Percentiles rank a stretch among this genome's conserved stretches.
phyloP scores from a whole-genome alignment of 2,888 invertebrate genomes.

The Pheosia gnoma region DNA sequence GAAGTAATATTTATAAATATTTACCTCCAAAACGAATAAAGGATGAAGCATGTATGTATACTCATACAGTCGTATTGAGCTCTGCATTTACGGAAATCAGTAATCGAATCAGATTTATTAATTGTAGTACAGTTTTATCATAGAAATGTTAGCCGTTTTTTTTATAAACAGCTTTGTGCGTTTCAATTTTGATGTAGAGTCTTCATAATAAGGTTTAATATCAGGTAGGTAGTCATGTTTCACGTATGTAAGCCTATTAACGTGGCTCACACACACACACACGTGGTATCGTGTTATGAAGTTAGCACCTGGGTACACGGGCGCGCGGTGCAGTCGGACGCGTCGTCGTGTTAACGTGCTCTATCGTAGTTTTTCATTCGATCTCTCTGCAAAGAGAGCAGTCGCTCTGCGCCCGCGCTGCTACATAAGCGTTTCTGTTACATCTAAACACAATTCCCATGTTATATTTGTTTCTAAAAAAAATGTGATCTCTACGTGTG shows the following conservation, averaged over 20 bases:
- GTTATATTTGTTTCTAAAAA: constrained; percentile 27
- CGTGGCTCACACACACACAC: constrained; percentile 24
- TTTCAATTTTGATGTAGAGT: neutral
- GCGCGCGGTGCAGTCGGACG: constrained; percentile 7
- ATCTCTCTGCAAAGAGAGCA: constrained; percentile 80
- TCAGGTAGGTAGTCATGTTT: constrained; percentile 13
- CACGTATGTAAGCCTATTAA: constrained; percentile 34
- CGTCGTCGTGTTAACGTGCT: constrained; percentile 62
- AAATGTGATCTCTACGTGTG: constrained; percentile 26
- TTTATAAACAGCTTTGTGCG: too few relatives aligned
- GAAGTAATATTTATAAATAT: constrained; percentile 20
- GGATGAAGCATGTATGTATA: constrained; percentile 11
- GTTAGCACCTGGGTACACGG: constrained; percentile 34
- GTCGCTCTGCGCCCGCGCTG: constrained; percentile 68
- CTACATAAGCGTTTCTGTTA: constrained; percentile 57
- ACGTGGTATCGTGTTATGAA: constrained; percentile 35
- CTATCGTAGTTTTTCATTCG: constrained; percentile 78
- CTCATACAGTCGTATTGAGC: neutral
- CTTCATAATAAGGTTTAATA: neutral
- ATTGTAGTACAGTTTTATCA: too few relatives aligned
- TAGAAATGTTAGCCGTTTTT: too few relatives aligned
- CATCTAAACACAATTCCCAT: constrained; percentile 28
- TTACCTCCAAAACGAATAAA: neutral
- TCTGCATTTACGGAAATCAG: too few relatives aligned
- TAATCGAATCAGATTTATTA: too few relatives aligned